Base-by-base conservation (phyloP, 2,797 vertebrate species). In the Bufotes viridis region DNA sequence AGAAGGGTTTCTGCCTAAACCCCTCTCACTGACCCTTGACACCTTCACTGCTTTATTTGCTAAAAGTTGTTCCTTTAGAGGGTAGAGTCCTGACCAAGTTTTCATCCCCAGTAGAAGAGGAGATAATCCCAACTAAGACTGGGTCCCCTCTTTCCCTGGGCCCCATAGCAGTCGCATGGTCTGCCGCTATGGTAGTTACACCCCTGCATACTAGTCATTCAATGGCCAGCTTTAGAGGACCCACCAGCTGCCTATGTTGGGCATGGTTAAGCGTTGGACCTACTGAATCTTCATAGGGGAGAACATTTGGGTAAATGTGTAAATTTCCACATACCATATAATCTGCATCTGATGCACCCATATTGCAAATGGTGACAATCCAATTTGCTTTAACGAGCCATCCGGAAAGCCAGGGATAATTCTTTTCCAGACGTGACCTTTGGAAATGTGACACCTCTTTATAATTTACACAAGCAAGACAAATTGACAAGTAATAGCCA, bases 371-470 rank as follows among this genome's bases (percentile, higher is more conserved):
- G 49, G n/a, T 42, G 53, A 60, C 61, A 61, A 80, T 58, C 69
- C 51, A 14, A 84, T 84, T 84, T 76, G 10, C 3, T 76, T 67
- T 60, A 81, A 81, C 72, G 85, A 81, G 26, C 78, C 51, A 49
- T 81, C 65, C 22, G 10, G 29, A 75, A 78, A 49, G 65, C 2
- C 53, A 3, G 13, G 22, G 65, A 57, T 57, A 42, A 69, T 20
- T 81, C n/a, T 76, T 78, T 78, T 78, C 84, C 26, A 17, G 42
- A 70, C 20, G n/a, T 49, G 78, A 81, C 78, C 78, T 70, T 78
- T 81, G 67, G 85, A 70, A 87, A 87, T 49, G 65, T 51, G 55
- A 87, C 63, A 67, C 60, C 51, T n/a, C 78, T 70, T 34, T 87
- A 42, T 42, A 70, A 75, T 60, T 72, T 12, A 61, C 76, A 79